Base-by-base conservation (phyloP, 2,797 vertebrate genomes). In the Nannoperca obscura region DNA sequence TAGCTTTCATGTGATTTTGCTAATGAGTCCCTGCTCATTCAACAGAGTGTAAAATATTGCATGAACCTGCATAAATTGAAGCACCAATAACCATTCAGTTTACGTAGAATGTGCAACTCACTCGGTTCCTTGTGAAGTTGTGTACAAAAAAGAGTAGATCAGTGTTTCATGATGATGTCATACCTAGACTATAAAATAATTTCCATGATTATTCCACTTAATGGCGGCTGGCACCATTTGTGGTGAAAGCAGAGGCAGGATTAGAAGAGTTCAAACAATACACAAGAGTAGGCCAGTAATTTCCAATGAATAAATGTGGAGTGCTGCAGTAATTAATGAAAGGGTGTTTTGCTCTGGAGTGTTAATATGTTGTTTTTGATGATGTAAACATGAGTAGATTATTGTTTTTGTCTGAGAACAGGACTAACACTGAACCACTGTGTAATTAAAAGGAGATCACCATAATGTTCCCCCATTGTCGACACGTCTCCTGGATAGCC, bases 1-100 rank as follows among this genome's bases (percentile, higher is more conserved):
- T 76, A 74, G 88, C 90, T 89, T 92, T 92, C 84, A 88, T 91
- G 83, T 88, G 87, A 92, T 92, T 92, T 91, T 81, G 80, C 92
- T 91, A 94, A 94, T 90, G 90, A 93, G 90, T 89, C 78, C 75
- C 81, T 50, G 86, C 89, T 91, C 88, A 92, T 92, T 91, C 84
- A 88, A 61, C 86, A 86, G 81, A 90, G 89, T 87, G 84, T 89
- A 84, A 88, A 93, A 92, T 90, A 89, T 87, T 88, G 79, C 86
- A 89, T 87, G 75, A 91, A 92, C 83, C 86, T 85, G 85, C 79
- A 83, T 84, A 85, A 88, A 84, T 73, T 34, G 74, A 78, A 78
- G 68, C 78, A 42, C 63, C 82, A 70, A 53, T 40, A 71, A 72
- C 52, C 55, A 57, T 40, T 44, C 65, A 47, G 64, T 68, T 75